Evolutionary conservation across 2,797 vertebrate genomes (phyloP).

Genomic region (Orestias chungarensis): DNA sequence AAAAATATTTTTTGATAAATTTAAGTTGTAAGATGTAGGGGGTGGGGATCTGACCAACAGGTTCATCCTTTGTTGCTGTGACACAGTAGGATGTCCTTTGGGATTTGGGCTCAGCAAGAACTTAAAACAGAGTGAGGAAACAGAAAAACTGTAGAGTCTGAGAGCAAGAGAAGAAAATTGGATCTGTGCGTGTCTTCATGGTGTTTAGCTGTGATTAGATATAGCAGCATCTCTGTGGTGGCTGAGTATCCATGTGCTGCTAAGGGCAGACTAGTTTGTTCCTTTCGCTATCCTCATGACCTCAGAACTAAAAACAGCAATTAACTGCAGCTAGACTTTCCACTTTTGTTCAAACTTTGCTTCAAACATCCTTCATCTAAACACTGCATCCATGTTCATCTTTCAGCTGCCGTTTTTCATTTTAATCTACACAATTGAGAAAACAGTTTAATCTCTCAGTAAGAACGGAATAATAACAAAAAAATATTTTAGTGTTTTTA

Average conservation of each 20-base stretch:
- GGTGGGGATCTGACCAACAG: conserved; percentile 24
- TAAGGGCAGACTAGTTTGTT: conserved; percentile 59
- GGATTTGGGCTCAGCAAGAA: conserved; percentile 53
- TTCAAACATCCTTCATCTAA: conserved; percentile 63
- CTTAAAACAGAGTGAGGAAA: conserved; percentile 25
- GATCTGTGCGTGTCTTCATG: conserved; percentile 71
- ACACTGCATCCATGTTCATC: conserved; percentile 43
- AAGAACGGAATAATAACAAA: conserved; percentile 8
- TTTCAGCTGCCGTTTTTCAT: conserved; percentile 54
- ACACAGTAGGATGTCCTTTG: conserved; percentile 67
- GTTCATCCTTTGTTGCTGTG: conserved; percentile 55
- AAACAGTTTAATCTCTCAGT: conserved; percentile 31
- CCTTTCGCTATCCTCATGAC: conserved; percentile 71
- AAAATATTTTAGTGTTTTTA: neutral
- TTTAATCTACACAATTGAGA: conserved; percentile 47
- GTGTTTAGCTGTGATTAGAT: conserved; percentile 78
- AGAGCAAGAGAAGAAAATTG: conserved; percentile 45
- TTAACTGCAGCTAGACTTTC: conserved; percentile 75
- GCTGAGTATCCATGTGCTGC: conserved; percentile 62
- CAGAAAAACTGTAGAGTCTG: conserved; percentile 29
- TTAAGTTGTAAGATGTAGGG: conserved; percentile 27
- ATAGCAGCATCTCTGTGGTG: conserved; percentile 63
- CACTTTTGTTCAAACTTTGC: conserved; percentile 60
- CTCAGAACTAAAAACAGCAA: conserved; percentile 72
- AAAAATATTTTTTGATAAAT: conserved; percentile 17